Evolutionary conservation across 2,113 vertebrate species (phyloP).

Genomic region (Tichodroma muraria): DNA sequence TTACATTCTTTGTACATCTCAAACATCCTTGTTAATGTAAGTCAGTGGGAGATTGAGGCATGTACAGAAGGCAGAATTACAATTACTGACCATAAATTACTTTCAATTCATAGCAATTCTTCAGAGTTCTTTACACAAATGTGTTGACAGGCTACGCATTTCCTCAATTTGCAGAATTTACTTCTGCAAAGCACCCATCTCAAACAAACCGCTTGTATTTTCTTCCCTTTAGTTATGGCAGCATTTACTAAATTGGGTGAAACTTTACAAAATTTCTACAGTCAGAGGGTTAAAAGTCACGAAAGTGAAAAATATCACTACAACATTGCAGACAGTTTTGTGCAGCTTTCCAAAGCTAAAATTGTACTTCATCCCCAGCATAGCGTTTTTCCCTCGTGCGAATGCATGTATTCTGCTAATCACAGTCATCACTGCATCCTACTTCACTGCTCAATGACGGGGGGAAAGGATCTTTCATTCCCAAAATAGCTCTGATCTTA

Average conservation of each 20-base stretch:
- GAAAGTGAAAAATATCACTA: not conserved
- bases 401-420: not conserved
- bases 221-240: not conserved
- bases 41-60: not conserved
- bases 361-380: not conserved
- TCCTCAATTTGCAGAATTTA: not conserved
- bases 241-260: not conserved
- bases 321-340: not conserved
- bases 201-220: not conserved
- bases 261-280: not conserved
- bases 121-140: not conserved
- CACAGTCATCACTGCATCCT: not conserved
- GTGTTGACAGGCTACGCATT: not conserved
- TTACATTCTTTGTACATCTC: not conserved
- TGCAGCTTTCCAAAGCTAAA: not conserved
- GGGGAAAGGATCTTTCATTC: constrained; percentile 4
- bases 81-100: not conserved
- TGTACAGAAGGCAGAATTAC: not conserved
- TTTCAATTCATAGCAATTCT: not conserved
- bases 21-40: not conserved
- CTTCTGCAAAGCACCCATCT: not conserved
- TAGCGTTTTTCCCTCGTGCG: not conserved
- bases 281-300: not conserved
- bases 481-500: constrained; percentile 35
- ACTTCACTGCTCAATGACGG: not conserved